A percentile compares a stretch with the other conserved stretches of the same genome.
These are phyloP conservation scores for Hofmannophila pseudospretella DNA, from an alignment of 2,888 invertebrate genomes.

Conservation along the genomic window DNA sequence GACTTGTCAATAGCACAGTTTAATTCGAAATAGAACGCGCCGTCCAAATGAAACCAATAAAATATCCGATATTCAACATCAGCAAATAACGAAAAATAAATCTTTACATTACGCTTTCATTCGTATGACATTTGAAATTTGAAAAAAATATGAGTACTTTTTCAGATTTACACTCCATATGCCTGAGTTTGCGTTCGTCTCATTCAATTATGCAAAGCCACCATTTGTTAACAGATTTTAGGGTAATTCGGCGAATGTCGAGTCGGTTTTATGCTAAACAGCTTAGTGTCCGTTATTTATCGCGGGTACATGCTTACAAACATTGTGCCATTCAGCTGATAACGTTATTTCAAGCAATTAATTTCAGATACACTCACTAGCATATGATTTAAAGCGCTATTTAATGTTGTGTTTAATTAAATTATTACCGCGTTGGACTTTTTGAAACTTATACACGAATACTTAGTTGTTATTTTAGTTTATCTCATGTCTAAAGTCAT, in stretches of 20 bases:
- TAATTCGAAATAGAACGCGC: too few species aligned
- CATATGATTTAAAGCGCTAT: slow-evolving; percentile 62
- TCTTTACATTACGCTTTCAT: slow-evolving; percentile 17
- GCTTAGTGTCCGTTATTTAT: slow-evolving; percentile 71
- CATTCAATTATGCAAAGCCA: slow-evolving; percentile 73
- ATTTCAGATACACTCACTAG: slow-evolving; percentile 63
- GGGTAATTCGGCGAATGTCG: slow-evolving; percentile 65
- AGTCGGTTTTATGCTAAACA: slow-evolving; percentile 70
- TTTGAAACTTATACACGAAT: neutral
- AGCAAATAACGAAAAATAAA: slow-evolving; percentile 10
- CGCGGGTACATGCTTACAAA: slow-evolving; percentile 59
- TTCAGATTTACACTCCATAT: slow-evolving; percentile 44
- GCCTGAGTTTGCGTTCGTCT: slow-evolving; percentile 50
- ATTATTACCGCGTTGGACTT: slow-evolving; percentile 1
- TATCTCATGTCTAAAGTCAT: too few species aligned
- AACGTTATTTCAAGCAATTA: slow-evolving; percentile 64
- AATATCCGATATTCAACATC: neutral
- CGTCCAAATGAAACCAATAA: slow-evolving; percentile 2
- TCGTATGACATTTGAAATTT: slow-evolving; percentile 23
- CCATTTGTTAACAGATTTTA: slow-evolving; percentile 76
- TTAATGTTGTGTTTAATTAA: slow-evolving; percentile 39
- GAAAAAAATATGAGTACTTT: slow-evolving; percentile 23
- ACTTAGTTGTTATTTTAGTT: too few species aligned
- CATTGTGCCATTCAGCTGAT: slow-evolving; percentile 50
- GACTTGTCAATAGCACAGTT: too few species aligned